Conservation (phyloP, 2,797 vertebrate species). For the Cyclura pinguis region DNA sequence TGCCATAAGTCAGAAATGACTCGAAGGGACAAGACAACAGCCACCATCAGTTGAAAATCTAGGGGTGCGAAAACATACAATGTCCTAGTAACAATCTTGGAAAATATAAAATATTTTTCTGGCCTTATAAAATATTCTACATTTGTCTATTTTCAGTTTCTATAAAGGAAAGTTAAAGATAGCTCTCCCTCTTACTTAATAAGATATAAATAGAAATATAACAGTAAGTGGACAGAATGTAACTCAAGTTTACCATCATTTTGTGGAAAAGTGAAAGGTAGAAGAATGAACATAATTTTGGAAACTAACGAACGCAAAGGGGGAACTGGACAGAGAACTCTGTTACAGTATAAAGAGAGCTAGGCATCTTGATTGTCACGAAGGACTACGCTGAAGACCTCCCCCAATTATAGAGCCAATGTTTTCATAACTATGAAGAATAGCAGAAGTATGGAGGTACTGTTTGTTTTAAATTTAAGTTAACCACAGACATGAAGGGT, state of each 20-base stretch:
- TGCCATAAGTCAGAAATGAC: too few relatives aligned
- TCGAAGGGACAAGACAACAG: too few relatives aligned
- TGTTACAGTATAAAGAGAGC: background rate
- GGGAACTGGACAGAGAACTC: background rate
- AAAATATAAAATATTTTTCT: background rate
- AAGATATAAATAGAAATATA: slow-evolving; percentile 21
- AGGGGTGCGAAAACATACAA: background rate
- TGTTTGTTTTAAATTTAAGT: slow-evolving; percentile 19
- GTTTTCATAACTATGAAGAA: slow-evolving; percentile 1
- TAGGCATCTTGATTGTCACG: background rate
- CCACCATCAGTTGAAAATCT: background rate
- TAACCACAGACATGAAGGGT: background rate
- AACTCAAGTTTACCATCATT: background rate
- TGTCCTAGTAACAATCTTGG: slow-evolving; percentile 47
- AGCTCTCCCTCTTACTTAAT: background rate
- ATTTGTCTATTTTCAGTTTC: background rate
- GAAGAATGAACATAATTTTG: slow-evolving; percentile 9
- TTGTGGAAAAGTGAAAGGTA: slow-evolving; percentile 2
- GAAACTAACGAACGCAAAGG: background rate
- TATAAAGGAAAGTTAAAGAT: background rate
- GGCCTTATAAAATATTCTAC: background rate
- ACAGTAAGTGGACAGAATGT: background rate
- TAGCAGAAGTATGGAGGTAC: background rate
- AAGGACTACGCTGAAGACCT: background rate
- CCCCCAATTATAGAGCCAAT: background rate